These are phyloP conservation scores for Drosophila melanogaster DNA, from an alignment of 1,140 invertebrate genomes.

Conservation along the genomic window DNA sequence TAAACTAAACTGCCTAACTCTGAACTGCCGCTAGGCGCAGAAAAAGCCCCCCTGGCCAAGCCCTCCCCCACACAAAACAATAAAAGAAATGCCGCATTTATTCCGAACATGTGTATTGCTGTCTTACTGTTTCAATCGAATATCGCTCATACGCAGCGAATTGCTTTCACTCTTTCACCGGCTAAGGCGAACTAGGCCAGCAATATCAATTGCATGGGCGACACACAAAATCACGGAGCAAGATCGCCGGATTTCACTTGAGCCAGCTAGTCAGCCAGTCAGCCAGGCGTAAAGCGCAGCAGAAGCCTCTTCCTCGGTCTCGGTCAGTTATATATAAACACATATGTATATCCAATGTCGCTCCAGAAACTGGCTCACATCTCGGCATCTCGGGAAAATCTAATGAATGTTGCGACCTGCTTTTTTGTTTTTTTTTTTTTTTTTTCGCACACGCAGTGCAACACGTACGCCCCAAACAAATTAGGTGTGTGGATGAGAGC, in stretches of 20 bases:
- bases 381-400: slow-evolving; percentile 56
- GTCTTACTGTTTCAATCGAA: slow-evolving; percentile 41
- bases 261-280: slow-evolving; percentile 12
- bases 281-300: slow-evolving; percentile 46
- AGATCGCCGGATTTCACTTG: slow-evolving; percentile 51
- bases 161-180: slow-evolving; percentile 79
- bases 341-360: slow-evolving; percentile 60
- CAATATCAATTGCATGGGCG: slow-evolving; percentile 81
- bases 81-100: slow-evolving; percentile 70
- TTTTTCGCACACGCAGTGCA: slow-evolving; percentile 60
- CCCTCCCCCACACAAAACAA: slow-evolving; percentile 16
- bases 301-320: slow-evolving; percentile 14
- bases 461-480: slow-evolving; percentile 54
- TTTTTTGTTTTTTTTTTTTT: slow-evolving; percentile 56
- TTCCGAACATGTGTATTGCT: slow-evolving; percentile 42
- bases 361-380: slow-evolving; percentile 48
- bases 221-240: slow-evolving; percentile 74
- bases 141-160: slow-evolving; percentile 73
- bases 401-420: slow-evolving; percentile 80
- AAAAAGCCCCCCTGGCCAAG: slow-evolving; percentile 7
- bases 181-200: slow-evolving; percentile 71
- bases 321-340: slow-evolving; percentile 21
- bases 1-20: slow-evolving; percentile 44
- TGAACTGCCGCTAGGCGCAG: slow-evolving; percentile 29
- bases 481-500: slow-evolving; percentile 34